Evolutionary conservation across 2,797 vertebrate species (phyloP), one percentile per base, ranked within the genome.

Genomic region (Poliocrania exsul): DNA sequence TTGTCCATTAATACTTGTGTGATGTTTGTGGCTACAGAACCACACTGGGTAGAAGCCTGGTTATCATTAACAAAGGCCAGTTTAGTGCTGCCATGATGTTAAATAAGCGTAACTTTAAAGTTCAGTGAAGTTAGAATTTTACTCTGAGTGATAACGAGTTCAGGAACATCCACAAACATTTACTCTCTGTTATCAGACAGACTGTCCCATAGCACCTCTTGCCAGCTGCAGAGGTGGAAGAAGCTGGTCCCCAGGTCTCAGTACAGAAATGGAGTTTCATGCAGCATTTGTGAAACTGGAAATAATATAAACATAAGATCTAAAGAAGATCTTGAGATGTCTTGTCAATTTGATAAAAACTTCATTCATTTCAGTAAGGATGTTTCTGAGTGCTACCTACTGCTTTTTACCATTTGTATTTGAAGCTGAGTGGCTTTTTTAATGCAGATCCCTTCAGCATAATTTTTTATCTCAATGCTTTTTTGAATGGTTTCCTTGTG

Each of bases 1-100:
- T 49, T 1, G 0, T 46, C 33, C 8, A 13, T 44, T 33, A 67
- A 3, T 23, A 26, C 12, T 53, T 3, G 5, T 0, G 0, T 61
- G 33, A 25, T 13, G 4, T 54, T 93, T 78, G 20, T 74, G 57
- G 31, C 4, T 16, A 60, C 2, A 74, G 28, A 74, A 33, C 16
- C 24, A 51, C 2, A 1, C 8, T 26, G 6, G 13, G 17, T 12
- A 51, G 29, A 86, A 86, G 6, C 9, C 33, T 47, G 6, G 5
- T 64, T 20, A 33, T 72, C 54, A 24, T 10, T 51, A 37, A 5
- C 46, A 69, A 92, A 46, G 14, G 9, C 16, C 23, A 61, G 7
- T 65, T 87, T 60, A 81, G 17, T 15, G 7, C 21, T 46, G 11
- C 24, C 15, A 44, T 6, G 23, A 23, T 21, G 9, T 50, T 50